Evolutionary conservation across 2,888 invertebrate species (phyloP).

Genomic region (Clanis bilineata): DNA sequence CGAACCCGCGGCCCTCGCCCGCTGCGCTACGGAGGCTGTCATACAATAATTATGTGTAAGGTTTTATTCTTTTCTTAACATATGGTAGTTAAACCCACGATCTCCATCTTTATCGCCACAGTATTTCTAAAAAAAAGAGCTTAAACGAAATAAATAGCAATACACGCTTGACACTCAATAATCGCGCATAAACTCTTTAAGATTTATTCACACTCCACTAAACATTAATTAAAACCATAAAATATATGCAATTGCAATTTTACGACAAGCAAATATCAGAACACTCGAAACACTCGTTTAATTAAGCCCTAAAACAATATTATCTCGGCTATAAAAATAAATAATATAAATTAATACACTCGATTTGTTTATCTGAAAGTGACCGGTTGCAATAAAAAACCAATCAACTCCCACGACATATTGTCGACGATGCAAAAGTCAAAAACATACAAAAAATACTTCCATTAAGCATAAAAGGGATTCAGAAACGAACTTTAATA

Average conservation of each 20-base stretch:
- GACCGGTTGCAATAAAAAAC: conserved; percentile 29
- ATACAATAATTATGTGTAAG: too few species aligned
- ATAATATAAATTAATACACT: conserved; percentile 9
- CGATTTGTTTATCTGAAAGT: not conserved
- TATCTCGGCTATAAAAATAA: conserved; percentile 1
- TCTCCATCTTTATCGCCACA: too few species aligned
- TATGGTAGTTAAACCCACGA: too few species aligned
- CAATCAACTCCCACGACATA: conserved; percentile 31
- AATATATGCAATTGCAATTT: conserved; percentile 6
- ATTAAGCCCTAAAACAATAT: conserved; percentile 24
- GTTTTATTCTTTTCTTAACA: too few species aligned
- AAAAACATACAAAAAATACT: conserved; percentile 2
- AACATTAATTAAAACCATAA: conserved; percentile 9
- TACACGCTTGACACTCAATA: not conserved
- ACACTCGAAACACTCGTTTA: conserved; percentile 14
- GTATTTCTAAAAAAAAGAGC: not conserved
- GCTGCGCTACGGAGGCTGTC: too few species aligned
- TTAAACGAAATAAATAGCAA: not conserved
- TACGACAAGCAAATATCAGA: not conserved
- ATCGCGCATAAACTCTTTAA: not conserved
- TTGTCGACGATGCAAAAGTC: conserved; percentile 10
- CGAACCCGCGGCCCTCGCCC: too few species aligned
- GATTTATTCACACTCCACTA: not conserved
- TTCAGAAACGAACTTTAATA: conserved; percentile 7
- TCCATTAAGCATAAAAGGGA: conserved; percentile 16